A percentile compares a stretch with the other conserved stretches of the same genome.
Evolutionary conservation across 2,113 vertebrate genomes (phyloP).

Genomic region (Ascaphus truei): DNA sequence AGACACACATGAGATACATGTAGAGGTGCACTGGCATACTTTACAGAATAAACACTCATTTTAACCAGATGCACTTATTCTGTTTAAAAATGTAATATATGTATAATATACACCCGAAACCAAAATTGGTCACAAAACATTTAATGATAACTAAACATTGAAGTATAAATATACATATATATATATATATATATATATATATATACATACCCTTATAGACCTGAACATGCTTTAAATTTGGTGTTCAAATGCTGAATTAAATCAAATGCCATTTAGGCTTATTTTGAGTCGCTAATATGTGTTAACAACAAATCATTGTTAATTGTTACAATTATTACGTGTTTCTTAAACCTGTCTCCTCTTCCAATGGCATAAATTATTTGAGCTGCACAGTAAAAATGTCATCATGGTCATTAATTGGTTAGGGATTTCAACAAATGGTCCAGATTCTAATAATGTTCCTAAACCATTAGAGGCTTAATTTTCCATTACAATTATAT

Average conservation of each 20-base stretch:
- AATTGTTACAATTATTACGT: conserved; percentile 33
- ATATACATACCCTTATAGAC: too few species aligned
- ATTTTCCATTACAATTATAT: conserved; percentile 16
- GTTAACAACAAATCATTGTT: conserved; percentile 32
- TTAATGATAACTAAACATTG: too few species aligned
- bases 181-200: too few species aligned
- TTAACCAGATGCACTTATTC: too few species aligned
- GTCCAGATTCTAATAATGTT: conserved; percentile 27
- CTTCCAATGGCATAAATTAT: conserved; percentile 29
- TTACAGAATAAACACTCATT: too few species aligned
- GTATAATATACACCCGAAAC: neutral
- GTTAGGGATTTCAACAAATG: conserved; percentile 37
- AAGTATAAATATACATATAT: too few species aligned
- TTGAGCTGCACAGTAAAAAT: conserved; percentile 32
- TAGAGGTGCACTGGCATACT: too few species aligned
- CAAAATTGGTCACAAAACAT: too few species aligned
- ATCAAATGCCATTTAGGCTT: neutral
- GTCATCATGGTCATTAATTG: conserved; percentile 37
- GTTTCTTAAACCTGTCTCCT: conserved; percentile 34
- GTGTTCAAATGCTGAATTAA: neutral
- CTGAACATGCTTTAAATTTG: too few species aligned
- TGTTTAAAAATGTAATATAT: too few species aligned
- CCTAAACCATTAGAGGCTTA: conserved; percentile 13
- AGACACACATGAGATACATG: too few species aligned
- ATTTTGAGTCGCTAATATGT: conserved; percentile 13